A percentile compares a stretch with the other conserved stretches of the same genome.
Conservation (phyloP, 1,140 invertebrate species). For the Drosophila ambigua region DNA sequence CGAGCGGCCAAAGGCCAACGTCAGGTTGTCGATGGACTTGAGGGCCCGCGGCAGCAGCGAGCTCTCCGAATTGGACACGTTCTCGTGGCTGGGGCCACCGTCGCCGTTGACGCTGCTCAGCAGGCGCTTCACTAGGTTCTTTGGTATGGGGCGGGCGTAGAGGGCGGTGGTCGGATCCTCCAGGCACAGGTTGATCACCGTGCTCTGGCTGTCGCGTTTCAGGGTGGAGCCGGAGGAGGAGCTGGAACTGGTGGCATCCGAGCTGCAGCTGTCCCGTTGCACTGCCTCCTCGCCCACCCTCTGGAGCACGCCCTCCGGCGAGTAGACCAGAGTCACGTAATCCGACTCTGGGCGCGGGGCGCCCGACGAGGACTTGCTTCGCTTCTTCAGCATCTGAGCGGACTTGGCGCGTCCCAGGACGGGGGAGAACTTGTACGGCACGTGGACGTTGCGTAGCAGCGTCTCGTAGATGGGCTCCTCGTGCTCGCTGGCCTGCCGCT, state of each 20-base stretch:
- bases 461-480: slow-evolving; percentile 82
- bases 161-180: slow-evolving; percentile 30
- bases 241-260: slow-evolving; percentile 47
- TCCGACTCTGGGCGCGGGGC: slow-evolving; percentile 75
- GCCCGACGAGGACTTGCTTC: slow-evolving; percentile 39
- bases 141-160: slow-evolving; percentile 63
- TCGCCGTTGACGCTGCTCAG: slow-evolving; percentile 33
- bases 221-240: slow-evolving; percentile 58
- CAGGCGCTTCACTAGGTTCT: slow-evolving; percentile 66
- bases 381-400: slow-evolving; percentile 59
- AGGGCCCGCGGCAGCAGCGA: slow-evolving; percentile 68
- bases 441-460: slow-evolving; percentile 80
- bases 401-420: slow-evolving; percentile 73
- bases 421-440: slow-evolving; percentile 83
- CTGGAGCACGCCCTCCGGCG: slow-evolving; percentile 67
- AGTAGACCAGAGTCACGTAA: slow-evolving; percentile 81
- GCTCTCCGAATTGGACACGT: slow-evolving; percentile 65
- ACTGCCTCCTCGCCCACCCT: slow-evolving; percentile 67
- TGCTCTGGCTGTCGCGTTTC: slow-evolving; percentile 71
- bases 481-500: slow-evolving; percentile 4
- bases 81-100: slow-evolving; percentile 11
- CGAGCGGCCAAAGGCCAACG: slow-evolving; percentile 59
- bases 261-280: slow-evolving; percentile 65
- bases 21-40: slow-evolving; percentile 72
- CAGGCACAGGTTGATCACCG: slow-evolving; percentile 67